Percentiles rank a stretch among this genome's conserved stretches.
Evolutionary conservation across 2,113 vertebrate species (phyloP).

Genomic region (Phrynocephalus versicolor): DNA sequence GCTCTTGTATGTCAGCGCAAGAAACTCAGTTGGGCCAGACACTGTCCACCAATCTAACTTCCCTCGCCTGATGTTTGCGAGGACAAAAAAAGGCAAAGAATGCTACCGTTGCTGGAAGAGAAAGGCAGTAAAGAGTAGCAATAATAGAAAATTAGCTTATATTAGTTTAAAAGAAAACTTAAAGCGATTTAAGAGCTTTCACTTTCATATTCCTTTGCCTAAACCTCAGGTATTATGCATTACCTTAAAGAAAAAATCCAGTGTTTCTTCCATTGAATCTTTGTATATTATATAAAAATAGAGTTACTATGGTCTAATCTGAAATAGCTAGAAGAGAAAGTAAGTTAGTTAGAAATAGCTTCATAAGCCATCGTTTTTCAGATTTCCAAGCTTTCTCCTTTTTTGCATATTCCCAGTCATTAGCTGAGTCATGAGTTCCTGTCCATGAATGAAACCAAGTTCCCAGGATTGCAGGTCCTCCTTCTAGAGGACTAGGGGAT

Average conservation of each 20-base stretch:
- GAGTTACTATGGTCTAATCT: neutral
- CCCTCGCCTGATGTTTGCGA: no score
- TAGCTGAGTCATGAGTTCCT: no score
- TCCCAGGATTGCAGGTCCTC: neutral
- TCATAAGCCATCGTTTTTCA: no score
- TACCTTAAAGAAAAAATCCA: neutral
- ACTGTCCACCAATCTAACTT: neutral
- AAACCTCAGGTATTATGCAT: neutral
- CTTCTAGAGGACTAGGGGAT: no score
- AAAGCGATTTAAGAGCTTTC: neutral
- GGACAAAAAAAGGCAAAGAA: neutral
- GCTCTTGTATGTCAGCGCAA: neutral
- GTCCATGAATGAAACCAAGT: no score
- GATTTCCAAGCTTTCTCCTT: no score
- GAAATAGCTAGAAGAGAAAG: no score
- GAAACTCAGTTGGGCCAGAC: neutral
- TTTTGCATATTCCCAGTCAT: no score
- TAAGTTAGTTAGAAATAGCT: no score
- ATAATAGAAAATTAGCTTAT: neutral
- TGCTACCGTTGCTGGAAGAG: neutral
- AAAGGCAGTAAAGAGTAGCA: neutral
- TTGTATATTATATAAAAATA: neutral
- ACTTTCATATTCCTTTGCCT: neutral
- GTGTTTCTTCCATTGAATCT: neutral
- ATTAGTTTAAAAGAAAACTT: neutral